These are phyloP conservation scores for Lepidochitona cinerea DNA, from an alignment of 2,888 invertebrate genomes.

Conservation along the genomic window DNA sequence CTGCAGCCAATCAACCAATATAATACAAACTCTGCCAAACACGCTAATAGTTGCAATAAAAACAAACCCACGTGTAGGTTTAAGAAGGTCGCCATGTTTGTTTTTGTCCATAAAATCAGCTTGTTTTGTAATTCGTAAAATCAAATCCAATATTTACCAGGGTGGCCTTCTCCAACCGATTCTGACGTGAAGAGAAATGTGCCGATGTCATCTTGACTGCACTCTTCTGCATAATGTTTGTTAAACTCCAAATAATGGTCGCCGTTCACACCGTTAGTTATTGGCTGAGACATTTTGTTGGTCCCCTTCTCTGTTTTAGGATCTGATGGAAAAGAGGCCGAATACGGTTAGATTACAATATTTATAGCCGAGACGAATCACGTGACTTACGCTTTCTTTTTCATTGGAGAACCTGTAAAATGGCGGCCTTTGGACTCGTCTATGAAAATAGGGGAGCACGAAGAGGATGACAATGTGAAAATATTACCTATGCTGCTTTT, in stretches of 20 bases:
- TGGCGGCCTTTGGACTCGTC: background rate
- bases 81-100: background rate
- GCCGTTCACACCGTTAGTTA: conserved; percentile 24
- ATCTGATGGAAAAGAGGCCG: conserved; percentile 58
- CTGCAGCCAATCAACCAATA: no score
- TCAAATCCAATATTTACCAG: conserved; percentile 51
- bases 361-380: conserved; percentile 39
- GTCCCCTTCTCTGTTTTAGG: background rate
- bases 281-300: conserved; percentile 2
- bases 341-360: background rate
- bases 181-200: conserved; percentile 70
- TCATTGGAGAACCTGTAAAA: background rate
- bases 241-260: conserved; percentile 55
- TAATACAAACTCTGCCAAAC: no score
- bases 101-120: no score
- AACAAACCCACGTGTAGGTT: background rate
- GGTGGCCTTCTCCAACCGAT: conserved; percentile 72
- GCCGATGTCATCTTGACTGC: conserved; percentile 62
- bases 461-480: no score
- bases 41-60: no score
- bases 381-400: conserved; percentile 24
- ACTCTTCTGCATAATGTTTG: conserved; percentile 60
- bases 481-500: no score
- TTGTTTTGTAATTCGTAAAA: no score
- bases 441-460: background rate